Evolutionary conservation across 2,113 vertebrate genomes (phyloP).

Genomic region (Phocoena phocoena): DNA sequence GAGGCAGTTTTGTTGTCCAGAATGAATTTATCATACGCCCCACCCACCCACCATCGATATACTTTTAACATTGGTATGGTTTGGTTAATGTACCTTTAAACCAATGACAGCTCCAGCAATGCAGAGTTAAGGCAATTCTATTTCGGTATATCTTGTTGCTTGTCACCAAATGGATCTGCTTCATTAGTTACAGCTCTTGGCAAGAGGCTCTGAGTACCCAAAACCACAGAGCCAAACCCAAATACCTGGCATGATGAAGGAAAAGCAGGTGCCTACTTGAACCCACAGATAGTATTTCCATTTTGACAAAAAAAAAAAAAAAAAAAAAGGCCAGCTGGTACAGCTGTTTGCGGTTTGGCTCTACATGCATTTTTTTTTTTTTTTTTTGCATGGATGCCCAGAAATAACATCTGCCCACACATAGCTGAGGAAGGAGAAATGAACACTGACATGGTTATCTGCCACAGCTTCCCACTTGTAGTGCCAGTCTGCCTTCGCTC

Average conservation of each 20-base stretch:
- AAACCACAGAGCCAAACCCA: conserved; percentile 80
- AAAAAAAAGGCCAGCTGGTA: conserved; percentile 44
- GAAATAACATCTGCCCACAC: conserved; percentile 64
- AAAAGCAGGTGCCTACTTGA: conserved; percentile 78
- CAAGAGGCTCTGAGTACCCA: conserved; percentile 79
- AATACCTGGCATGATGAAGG: conserved; percentile 74
- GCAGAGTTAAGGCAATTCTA: conserved; percentile 71
- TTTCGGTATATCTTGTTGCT: conserved; percentile 80
- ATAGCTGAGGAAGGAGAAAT: conserved; percentile 34
- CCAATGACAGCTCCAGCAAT: conserved; percentile 68
- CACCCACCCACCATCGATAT: conserved; percentile 39
- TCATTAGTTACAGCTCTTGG: conserved; percentile 79
- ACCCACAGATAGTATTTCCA: conserved; percentile 29
- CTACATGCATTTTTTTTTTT: neutral
- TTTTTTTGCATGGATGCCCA: conserved; percentile 57
- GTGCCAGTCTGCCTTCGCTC: neutral
- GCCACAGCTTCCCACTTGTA: conserved; percentile 31
- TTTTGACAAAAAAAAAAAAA: conserved; percentile 10
- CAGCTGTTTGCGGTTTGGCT: conserved; percentile 65
- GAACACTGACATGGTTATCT: conserved; percentile 27
- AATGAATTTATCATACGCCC: conserved; percentile 70
- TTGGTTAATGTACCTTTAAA: conserved; percentile 82
- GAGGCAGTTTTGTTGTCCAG: conserved; percentile 63
- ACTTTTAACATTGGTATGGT: conserved; percentile 78
- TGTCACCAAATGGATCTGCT: conserved; percentile 79